Evolutionary conservation across 2,797 vertebrate species (phyloP).

Genomic region (Gallinago stenura): DNA sequence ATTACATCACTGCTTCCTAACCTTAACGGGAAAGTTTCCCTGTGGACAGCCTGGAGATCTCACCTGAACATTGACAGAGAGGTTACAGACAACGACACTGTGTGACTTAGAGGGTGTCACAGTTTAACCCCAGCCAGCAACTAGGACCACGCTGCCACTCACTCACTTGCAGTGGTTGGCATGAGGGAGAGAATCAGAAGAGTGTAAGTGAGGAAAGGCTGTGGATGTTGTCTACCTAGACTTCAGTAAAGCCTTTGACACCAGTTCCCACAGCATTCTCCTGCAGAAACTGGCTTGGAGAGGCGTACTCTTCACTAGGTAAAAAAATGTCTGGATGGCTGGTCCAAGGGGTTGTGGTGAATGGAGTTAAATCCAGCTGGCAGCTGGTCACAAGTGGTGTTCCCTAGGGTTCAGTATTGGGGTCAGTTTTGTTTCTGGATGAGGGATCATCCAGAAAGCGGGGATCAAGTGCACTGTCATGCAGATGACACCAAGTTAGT

Average conservation of each 20-base stretch:
- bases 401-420: background rate
- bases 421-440: background rate
- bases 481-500: background rate
- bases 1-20: background rate
- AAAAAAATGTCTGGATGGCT: background rate
- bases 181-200: background rate
- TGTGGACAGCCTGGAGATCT: background rate
- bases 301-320: background rate
- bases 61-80: rapidly evolving
- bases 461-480: background rate
- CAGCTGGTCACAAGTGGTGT: background rate
- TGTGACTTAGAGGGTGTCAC: background rate
- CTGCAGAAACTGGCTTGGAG: background rate
- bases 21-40: conserved; percentile 21
- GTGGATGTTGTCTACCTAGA: background rate
- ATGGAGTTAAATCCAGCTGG: background rate
- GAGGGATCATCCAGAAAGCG: too few relatives aligned
- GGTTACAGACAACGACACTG: background rate
- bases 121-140: background rate
- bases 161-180: background rate
- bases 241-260: background rate
- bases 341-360: background rate
- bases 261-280: background rate
- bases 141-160: background rate
- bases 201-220: background rate